Evolutionary conservation across 2,113 vertebrate species (phyloP).

Genomic region (Tupaia tana): DNA sequence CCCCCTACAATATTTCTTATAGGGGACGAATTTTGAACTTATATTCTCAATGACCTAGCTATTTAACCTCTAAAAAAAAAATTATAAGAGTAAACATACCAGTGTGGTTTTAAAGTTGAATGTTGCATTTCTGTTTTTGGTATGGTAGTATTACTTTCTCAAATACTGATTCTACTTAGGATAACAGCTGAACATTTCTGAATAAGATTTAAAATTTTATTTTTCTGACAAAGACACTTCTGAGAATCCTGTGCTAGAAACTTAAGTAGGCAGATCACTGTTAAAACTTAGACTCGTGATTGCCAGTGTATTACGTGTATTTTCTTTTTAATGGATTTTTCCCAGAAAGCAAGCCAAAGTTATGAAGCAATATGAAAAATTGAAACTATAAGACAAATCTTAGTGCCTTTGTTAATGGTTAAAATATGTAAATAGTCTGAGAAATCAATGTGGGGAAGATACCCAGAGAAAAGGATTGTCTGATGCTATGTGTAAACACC

Average conservation of each 20-base stretch:
- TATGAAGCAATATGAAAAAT: not conserved
- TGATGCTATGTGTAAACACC: not conserved
- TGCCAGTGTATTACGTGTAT: not conserved
- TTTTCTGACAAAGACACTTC: not conserved
- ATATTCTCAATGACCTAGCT: not conserved
- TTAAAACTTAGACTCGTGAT: not conserved
- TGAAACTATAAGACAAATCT: not conserved
- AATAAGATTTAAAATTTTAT: not conserved
- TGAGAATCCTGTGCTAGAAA: not conserved
- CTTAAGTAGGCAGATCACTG: not conserved
- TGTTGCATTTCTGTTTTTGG: not conserved
- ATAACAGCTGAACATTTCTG: not conserved
- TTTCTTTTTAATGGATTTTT: not conserved
- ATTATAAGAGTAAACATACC: not conserved
- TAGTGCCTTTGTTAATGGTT: not conserved
- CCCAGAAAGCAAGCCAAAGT: not conserved
- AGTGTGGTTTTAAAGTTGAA: not conserved
- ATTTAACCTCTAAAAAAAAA: not conserved
- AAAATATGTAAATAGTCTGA: not conserved
- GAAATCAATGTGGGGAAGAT: not conserved
- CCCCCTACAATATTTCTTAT: not conserved
- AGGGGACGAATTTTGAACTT: not conserved
- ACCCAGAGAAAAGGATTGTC: not conserved
- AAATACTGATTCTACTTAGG: not conserved
- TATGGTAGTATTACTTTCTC: not conserved